phyloP scores from a whole-genome alignment of 2,888 invertebrate species.

The Halocaridina rubra region DNA sequence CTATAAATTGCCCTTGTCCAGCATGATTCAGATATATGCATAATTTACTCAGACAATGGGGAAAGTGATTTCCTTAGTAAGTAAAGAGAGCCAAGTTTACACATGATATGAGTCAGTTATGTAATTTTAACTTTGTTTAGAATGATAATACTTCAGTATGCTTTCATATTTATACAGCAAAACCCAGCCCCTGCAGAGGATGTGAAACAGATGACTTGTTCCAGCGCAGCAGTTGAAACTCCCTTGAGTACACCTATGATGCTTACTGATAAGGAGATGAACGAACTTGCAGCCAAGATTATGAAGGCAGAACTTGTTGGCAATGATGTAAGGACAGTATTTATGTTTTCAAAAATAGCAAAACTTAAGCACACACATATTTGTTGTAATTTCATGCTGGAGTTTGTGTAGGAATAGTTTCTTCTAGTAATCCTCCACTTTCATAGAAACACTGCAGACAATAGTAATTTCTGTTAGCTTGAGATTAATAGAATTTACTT shows the following conservation, averaged over 20 bases:
- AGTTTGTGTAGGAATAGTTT: neutral
- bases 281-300: slow-evolving; percentile 88
- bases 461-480: neutral
- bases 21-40: no score
- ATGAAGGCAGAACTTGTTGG: slow-evolving; percentile 73
- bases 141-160: no score
- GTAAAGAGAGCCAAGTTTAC: neutral
- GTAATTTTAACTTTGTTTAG: neutral
- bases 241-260: slow-evolving; percentile 65
- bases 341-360: no score
- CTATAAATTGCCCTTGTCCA: no score
- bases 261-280: slow-evolving; percentile 85
- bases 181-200: neutral
- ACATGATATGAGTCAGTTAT: neutral
- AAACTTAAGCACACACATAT: no score
- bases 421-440: neutral
- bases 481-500: neutral
- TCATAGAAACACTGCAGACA: neutral
- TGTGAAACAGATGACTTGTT: neutral
- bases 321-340: slow-evolving; percentile 51
- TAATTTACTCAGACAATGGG: no score
- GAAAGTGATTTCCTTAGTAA: no score
- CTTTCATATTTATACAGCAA: neutral
- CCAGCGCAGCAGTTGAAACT: neutral
- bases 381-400: neutral